Percentiles rank a stretch among this genome's conserved stretches.
phyloP scores from a whole-genome alignment of 2,888 invertebrate species.

The Micropterix aruncella region DNA sequence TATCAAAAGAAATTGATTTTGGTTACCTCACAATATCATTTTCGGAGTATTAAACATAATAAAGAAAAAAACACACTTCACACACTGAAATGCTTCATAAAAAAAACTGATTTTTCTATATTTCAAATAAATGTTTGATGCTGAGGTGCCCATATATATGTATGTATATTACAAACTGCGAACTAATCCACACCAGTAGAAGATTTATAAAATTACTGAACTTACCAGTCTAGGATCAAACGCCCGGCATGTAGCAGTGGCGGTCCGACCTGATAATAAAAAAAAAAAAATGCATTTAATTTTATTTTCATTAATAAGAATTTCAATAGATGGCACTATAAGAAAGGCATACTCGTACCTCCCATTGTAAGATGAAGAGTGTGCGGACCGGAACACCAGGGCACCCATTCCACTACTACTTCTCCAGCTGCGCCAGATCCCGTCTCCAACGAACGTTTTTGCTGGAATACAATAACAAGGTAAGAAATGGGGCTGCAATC shows the following conservation, averaged over 20 bases:
- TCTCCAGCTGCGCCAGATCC: not conserved
- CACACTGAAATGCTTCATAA: too few relatives aligned
- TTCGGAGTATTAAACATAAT: too few relatives aligned
- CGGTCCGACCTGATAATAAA: not conserved
- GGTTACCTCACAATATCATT: too few relatives aligned
- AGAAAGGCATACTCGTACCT: not conserved
- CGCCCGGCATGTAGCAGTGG: not conserved
- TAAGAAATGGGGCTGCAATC: too few relatives aligned
- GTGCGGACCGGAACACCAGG: not conserved
- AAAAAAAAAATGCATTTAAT: not conserved
- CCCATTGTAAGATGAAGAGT: not conserved
- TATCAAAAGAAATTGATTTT: too few relatives aligned
- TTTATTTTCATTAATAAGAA: not conserved
- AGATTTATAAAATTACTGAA: too few relatives aligned
- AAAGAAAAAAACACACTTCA: too few relatives aligned
- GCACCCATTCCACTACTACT: not conserved
- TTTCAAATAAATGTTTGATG: too few relatives aligned
- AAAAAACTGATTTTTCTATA: too few relatives aligned
- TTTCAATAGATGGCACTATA: not conserved
- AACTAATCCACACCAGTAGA: too few relatives aligned
- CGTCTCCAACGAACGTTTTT: not conserved
- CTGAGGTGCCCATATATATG: too few relatives aligned
- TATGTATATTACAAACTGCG: not conserved
- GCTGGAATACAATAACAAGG: not conserved
- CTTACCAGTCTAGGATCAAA: not conserved